Conservation (phyloP, 2,888 invertebrate genomes). For the Xanthorhoe spadicearia region DNA sequence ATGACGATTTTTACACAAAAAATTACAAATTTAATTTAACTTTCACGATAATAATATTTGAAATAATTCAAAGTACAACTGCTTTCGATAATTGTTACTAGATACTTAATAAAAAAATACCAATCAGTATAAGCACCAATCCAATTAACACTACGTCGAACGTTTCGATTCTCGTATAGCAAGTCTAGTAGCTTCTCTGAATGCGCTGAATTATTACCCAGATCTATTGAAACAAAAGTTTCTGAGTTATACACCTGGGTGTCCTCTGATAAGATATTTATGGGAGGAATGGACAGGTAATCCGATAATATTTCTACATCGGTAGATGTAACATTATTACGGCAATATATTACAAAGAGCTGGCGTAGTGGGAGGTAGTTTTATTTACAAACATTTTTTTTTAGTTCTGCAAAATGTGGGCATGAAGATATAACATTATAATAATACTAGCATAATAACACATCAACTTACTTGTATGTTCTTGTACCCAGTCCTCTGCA, state of each 20-base stretch:
- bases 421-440: too few species aligned
- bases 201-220: background rate
- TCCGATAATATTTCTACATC: slow-evolving; percentile 19
- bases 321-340: slow-evolving; percentile 14
- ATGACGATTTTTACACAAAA: too few species aligned
- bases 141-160: background rate
- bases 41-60: too few species aligned
- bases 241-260: slow-evolving; percentile 21
- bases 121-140: background rate
- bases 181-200: background rate
- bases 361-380: background rate
- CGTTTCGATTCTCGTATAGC: background rate
- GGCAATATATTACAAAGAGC: slow-evolving; percentile 15
- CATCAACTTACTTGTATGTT: slow-evolving; percentile 32
- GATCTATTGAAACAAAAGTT: slow-evolving; percentile 22
- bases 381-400: background rate
- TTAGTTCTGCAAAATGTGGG: too few species aligned
- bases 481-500: slow-evolving; percentile 36
- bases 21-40: too few species aligned
- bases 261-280: slow-evolving; percentile 30
- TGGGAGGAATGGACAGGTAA: slow-evolving; percentile 19
- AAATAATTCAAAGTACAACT: too few species aligned
- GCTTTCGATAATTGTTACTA: background rate
- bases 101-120: background rate
- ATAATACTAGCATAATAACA: too few species aligned